These are phyloP conservation scores for Carterocephalus palaemon DNA, from an alignment of 2,888 invertebrate species.

Conservation along the genomic window DNA sequence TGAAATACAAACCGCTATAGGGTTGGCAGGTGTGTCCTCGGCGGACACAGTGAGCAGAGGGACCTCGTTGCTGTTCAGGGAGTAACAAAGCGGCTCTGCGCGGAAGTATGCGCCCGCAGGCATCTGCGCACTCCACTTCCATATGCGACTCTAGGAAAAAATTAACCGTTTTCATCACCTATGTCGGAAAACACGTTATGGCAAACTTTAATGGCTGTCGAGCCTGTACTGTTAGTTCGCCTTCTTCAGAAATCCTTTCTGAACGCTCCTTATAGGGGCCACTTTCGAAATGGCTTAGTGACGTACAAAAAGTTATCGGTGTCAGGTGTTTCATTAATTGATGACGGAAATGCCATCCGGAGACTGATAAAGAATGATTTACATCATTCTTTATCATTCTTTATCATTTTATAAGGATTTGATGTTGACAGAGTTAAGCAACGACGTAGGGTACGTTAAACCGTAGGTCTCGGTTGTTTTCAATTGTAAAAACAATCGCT, in stretches of 20 bases:
- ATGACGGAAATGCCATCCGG: too few species aligned
- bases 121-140: conserved; percentile 75
- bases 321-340: too few species aligned
- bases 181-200: conserved; percentile 2
- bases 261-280: conserved; percentile 3
- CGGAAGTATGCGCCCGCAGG: conserved; percentile 79
- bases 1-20: conserved; percentile 69
- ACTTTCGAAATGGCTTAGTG: not conserved
- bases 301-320: too few species aligned
- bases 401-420: too few species aligned
- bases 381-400: too few species aligned
- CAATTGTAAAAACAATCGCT: too few species aligned
- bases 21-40: conserved; percentile 73
- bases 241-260: conserved; percentile 13
- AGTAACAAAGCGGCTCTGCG: conserved; percentile 83
- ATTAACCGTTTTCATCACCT: conserved; percentile 5
- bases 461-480: too few species aligned
- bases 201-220: conserved; percentile 17
- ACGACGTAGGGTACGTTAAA: too few species aligned
- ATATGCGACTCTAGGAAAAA: conserved; percentile 78
- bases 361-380: too few species aligned
- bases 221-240: conserved; percentile 12
- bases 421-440: too few species aligned
- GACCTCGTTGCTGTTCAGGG: conserved; percentile 85
- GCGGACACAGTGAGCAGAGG: conserved; percentile 88